Base-by-base conservation (phyloP, 2,797 vertebrate species). In the Aeoliscus strigatus region DNA sequence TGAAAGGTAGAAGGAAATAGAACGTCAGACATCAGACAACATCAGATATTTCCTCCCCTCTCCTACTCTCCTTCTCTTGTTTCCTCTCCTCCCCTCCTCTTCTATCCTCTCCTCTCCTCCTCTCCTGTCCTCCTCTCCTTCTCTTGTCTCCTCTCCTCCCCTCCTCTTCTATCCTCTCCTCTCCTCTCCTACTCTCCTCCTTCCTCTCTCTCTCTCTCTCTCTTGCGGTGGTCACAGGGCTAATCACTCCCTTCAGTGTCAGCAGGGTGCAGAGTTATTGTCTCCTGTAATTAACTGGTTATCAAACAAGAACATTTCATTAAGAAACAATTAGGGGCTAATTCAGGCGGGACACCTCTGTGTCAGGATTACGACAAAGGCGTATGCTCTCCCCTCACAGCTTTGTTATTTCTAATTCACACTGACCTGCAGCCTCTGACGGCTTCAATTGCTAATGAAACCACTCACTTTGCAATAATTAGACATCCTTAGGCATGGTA, bases 271-370 rank as follows among this genome's bases (percentile, higher is more conserved):
- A 59, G 59, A 72, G 77, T 91, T 90, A 90, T 91, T 91, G 90
- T 91, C 90, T 92, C 79, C 85, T 79, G 87, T 92, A 92, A 94
- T 93, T 92, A 93, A 91, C 85, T 85, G 88, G 86, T 93, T 92
- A 92, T 93, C 90, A 92, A 92, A 92, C 90, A 91, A 88, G 91
- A 90, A 87, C 88, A 87, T 92, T 93, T 93, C 90, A 92, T 94
- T 94, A 93, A 70, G 60, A 83, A 80, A 87, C 90, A 93, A 92
- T 93, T 93, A 92, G 80, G 70, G 83, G 84, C 87, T 91, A 89
- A 90, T 91, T 92, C 87, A 81, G 80, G 78, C 69, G 82, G 89
- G 88, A 85, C 88, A 83, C 81, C 84, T 80, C 82, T 69, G 86
- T 88, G 87, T 89, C 87, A 82, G 87, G 84, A 88, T 86, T 88